Conservation (phyloP, 2,797 vertebrate genomes). For the Smutsia temminckii region DNA sequence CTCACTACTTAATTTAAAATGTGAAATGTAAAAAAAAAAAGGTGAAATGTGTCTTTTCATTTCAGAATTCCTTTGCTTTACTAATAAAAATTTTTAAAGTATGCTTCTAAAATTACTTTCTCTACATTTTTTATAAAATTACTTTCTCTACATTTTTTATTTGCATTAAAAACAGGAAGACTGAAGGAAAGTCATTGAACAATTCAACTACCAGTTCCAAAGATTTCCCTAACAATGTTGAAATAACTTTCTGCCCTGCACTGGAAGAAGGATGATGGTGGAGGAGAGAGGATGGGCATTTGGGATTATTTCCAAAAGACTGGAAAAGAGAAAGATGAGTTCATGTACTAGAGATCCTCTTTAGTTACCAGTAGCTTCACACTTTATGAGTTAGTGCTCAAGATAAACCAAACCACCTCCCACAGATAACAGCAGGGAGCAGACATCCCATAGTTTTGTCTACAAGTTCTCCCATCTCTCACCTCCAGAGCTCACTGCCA, state of each 20-base stretch:
- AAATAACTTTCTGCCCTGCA: background rate
- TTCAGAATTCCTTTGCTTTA: conserved; percentile 7
- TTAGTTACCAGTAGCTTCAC: background rate
- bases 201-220: background rate
- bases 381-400: background rate
- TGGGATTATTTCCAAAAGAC: background rate
- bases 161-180: background rate
- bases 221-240: background rate
- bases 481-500: background rate
- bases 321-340: conserved; percentile 1
- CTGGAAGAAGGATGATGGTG: background rate
- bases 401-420: background rate
- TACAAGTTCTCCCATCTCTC: background rate
- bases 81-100: background rate
- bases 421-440: background rate
- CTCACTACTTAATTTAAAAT: background rate
- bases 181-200: background rate
- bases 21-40: too few relatives aligned
- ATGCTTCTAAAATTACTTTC: background rate
- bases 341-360: background rate
- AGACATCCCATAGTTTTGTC: background rate
- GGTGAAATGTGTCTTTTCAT: background rate
- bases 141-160: background rate
- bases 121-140: background rate
- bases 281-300: background rate